A percentile compares a stretch with the other conserved stretches of the same genome.
These are phyloP conservation scores for Hoplodrina ambigua DNA, from an alignment of 2,888 invertebrate genomes.

Conservation along the genomic window DNA sequence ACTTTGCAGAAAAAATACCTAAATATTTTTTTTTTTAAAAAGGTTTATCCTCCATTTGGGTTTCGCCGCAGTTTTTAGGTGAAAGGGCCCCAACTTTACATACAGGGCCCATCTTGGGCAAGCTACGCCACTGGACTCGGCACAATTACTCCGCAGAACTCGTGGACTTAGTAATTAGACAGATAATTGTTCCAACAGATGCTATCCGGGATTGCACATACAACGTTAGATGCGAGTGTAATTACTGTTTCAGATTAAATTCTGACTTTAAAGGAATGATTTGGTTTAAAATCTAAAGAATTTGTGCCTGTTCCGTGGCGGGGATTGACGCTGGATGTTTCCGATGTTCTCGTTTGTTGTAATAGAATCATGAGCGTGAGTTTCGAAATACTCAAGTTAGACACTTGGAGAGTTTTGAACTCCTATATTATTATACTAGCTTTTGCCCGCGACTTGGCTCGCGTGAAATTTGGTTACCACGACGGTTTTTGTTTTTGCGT, in stretches of 20 bases:
- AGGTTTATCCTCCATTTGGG: too few species aligned
- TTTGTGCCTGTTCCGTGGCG: slow-evolving; percentile 28
- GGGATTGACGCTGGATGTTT: slow-evolving; percentile 34
- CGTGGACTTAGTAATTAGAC: slow-evolving; percentile 56
- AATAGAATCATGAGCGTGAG: slow-evolving; percentile 33
- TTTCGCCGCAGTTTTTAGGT: too few species aligned
- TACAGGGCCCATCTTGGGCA: too few species aligned
- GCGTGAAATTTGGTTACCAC: too few species aligned
- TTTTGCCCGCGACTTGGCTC: too few species aligned
- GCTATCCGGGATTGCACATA: slow-evolving; percentile 55
- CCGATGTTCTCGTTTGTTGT: slow-evolving; percentile 33
- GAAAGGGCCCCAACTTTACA: too few species aligned
- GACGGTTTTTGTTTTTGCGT: too few species aligned
- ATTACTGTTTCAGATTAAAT: slow-evolving; percentile 59
- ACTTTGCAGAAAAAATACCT: too few species aligned
- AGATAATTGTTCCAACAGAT: slow-evolving; percentile 60
- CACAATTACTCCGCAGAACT: slow-evolving; percentile 52
- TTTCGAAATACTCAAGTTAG: slow-evolving; percentile 11
- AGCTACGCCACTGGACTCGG: slow-evolving; percentile 15
- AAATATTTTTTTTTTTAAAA: too few species aligned
- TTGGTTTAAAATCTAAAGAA: slow-evolving; percentile 59
- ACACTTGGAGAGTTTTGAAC: slow-evolving; percentile 20
- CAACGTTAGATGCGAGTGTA: slow-evolving; percentile 55
- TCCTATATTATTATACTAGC: too few species aligned
- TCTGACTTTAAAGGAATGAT: slow-evolving; percentile 57